Conservation (phyloP, 2,797 vertebrate species). For the Vultur gryphus region DNA sequence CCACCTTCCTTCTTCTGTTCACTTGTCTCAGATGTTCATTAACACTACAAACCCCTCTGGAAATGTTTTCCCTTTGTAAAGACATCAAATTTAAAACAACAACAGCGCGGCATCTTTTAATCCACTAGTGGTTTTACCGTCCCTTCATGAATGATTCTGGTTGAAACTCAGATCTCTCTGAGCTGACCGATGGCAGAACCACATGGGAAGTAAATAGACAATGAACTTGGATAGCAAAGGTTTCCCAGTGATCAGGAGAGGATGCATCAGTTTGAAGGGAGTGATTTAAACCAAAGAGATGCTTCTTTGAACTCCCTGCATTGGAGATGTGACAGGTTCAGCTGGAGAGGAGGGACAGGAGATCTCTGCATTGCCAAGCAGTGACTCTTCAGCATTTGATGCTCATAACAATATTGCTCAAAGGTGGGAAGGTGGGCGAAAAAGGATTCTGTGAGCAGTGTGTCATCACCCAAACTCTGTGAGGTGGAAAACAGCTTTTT, state of each 20-base stretch:
- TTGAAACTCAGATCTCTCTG: not conserved
- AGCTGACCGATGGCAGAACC: not conserved
- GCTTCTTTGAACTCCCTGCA: not conserved
- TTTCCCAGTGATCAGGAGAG: not conserved
- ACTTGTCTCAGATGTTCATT: slow-evolving; percentile 12
- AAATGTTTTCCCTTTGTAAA: not conserved
- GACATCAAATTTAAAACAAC: not conserved
- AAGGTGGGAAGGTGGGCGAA: not conserved
- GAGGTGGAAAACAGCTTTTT: not conserved
- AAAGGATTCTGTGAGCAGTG: not conserved
- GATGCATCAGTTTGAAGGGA: not conserved
- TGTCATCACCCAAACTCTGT: not conserved
- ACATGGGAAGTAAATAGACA: not conserved
- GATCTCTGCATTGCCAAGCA: not conserved
- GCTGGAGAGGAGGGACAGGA: not conserved
- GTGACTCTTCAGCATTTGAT: not conserved
- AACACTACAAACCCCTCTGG: not conserved
- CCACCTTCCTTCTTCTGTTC: not conserved
- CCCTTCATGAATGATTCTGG: slow-evolving; percentile 9
- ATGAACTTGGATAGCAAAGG: not conserved
- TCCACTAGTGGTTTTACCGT: not conserved
- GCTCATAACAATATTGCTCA: not conserved
- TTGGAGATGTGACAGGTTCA: not conserved
- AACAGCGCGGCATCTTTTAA: not conserved
- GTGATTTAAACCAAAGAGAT: not conserved